A percentile compares a stretch with the other conserved stretches of the same genome.
phyloP scores from a whole-genome alignment of 1,140 invertebrate species.

The Pseudomyrmex sp. region DNA sequence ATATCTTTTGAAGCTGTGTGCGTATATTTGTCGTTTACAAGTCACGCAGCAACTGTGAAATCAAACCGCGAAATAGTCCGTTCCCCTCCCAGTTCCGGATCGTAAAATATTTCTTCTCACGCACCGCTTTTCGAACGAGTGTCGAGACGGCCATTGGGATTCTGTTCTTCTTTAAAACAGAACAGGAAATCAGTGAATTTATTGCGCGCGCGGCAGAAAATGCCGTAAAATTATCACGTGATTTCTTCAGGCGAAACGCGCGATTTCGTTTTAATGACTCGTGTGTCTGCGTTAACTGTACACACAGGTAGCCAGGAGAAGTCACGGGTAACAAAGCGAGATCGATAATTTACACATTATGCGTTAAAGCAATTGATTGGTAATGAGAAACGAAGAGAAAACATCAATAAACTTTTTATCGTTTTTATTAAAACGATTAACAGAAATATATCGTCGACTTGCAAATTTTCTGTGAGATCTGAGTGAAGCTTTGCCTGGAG shows the following conservation, averaged over 20 bases:
- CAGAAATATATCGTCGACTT: background rate
- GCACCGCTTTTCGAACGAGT: conserved; percentile 1
- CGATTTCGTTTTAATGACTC: background rate
- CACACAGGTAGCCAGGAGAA: background rate
- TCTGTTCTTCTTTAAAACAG: background rate
- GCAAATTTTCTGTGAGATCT: too few relatives aligned
- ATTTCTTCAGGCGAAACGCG: background rate
- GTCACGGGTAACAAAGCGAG: background rate
- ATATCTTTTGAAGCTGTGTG: background rate
- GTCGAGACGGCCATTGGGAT: background rate
- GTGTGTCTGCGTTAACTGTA: background rate
- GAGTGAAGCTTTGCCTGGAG: too few relatives aligned
- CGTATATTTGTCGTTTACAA: background rate
- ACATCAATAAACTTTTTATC: background rate
- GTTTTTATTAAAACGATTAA: too few relatives aligned
- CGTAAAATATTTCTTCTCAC: conserved; percentile 4
- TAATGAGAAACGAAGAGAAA: background rate
- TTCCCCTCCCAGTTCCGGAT: background rate
- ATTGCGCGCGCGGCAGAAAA: background rate
- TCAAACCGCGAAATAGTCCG: background rate
- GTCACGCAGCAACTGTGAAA: background rate
- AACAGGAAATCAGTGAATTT: background rate
- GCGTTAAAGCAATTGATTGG: background rate
- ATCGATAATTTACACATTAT: background rate
- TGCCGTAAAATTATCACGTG: conserved; percentile 13